Base-by-base conservation (phyloP, 2,797 vertebrate species). In the Megalops cyprinoides region DNA sequence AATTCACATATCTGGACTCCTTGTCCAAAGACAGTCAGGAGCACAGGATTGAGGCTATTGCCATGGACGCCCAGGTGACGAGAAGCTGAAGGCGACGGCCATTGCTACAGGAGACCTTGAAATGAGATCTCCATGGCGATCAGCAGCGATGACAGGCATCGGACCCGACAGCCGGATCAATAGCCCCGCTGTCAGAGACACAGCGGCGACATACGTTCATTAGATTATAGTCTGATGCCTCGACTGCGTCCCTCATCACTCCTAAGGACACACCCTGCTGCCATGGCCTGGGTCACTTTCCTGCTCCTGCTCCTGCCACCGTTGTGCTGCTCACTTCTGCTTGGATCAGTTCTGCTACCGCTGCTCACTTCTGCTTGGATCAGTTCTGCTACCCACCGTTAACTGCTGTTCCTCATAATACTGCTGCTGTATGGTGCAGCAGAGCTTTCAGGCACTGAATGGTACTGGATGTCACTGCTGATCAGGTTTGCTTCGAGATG, bases 61-160 rank as follows among this genome's bases (percentile, higher is more conserved):
- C n/a, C n/a, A n/a, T n/a, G n/a, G n/a, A n/a, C n/a, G n/a, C n/a
- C n/a, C 60, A 65, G 7, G 56, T 8, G 58, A 65, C 8, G 31
- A 4, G 34, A 18, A 6, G 34, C 39, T 69, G 31, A 67, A 31
- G 23, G 31, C 7, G 39, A 15, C 39, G 4, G 12, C 37, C 34
- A 37, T 20, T 39, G 1, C 6, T 1, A 14, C 5, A 20, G 23
- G 15, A 25, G 28, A 25, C 23, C 25, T n/a, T 20, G 55, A 4
- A n/a, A 58, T 58, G 55, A n/a, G 55, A 34, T 62, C 58, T 62
- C 58, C 28, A 28, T 62, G 58, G 58, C 28, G 62, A 69, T 69
- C 65, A 39, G 31, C 15, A 20, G 34, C 37, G 37, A 65, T 20
- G 31, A 31, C 0, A 39, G 4, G 37, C 18, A 42, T 20, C 31